These are phyloP conservation scores for Luperina testacea DNA, from an alignment of 2,888 invertebrate species.

Conservation along the genomic window DNA sequence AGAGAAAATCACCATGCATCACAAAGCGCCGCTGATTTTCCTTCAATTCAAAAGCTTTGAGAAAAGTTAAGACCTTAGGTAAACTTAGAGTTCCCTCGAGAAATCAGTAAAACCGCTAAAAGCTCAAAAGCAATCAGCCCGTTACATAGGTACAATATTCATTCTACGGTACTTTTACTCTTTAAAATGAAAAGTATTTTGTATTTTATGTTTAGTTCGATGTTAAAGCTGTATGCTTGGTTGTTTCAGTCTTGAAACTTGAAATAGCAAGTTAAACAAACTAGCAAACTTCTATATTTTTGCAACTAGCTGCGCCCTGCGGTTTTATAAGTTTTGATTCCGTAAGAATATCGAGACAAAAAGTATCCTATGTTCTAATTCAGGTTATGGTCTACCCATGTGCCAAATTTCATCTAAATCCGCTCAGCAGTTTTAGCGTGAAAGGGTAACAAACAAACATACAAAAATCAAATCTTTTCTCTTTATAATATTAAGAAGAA, in stretches of 20 bases:
- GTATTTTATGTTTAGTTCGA: constrained; percentile 16
- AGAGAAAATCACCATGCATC: constrained; percentile 28
- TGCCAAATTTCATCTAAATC: background rate
- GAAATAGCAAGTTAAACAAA: background rate
- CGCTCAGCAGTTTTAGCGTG: background rate
- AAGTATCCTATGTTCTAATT: background rate
- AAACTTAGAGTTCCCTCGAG: constrained; percentile 58
- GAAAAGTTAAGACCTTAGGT: constrained; percentile 42
- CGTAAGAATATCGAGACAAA: background rate
- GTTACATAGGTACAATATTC: constrained; percentile 37
- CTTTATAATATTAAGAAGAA: background rate
- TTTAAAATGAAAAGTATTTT: constrained; percentile 38
- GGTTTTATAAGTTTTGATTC: too few relatives aligned
- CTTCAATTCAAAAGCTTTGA: constrained; percentile 42
- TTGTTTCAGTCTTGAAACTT: background rate
- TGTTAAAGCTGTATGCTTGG: background rate
- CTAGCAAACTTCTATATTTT: background rate
- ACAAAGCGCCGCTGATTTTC: constrained; percentile 36
- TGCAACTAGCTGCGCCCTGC: background rate
- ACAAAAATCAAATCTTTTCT: background rate
- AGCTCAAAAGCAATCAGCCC: constrained; percentile 57
- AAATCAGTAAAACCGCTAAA: constrained; percentile 56
- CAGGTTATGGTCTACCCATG: background rate
- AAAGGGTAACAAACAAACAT: background rate
- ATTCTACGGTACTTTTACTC: constrained; percentile 27